phyloP scores from a whole-genome alignment of 2,113 vertebrate genomes.

The Erythrolamprus reginae region DNA sequence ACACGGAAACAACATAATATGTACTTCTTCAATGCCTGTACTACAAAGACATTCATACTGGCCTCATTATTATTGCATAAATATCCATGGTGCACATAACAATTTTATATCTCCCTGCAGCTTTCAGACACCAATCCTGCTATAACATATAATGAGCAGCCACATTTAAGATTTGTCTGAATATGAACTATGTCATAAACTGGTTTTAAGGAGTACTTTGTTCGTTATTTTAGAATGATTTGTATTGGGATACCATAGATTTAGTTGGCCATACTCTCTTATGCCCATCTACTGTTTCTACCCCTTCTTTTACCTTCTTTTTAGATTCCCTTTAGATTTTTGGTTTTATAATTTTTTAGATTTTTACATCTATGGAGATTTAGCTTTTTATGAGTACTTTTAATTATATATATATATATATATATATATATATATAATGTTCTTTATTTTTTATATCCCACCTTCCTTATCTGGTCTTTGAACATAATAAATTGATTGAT shows the following conservation, averaged over 20 bases:
- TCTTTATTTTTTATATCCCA: background rate
- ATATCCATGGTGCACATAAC: background rate
- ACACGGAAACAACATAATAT: background rate
- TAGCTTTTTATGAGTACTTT: background rate
- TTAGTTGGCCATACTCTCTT: background rate
- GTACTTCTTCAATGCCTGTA: background rate
- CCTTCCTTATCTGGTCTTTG: background rate
- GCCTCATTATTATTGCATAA: background rate
- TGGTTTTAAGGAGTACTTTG: background rate
- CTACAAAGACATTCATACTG: background rate
- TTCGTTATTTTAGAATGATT: background rate
- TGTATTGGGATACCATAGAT: background rate
- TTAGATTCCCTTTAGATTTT: background rate
- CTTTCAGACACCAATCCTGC: background rate
- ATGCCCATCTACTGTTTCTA: background rate
- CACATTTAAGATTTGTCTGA: background rate
- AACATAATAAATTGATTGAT: background rate
- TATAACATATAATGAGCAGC: background rate
- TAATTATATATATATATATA: too few relatives aligned
- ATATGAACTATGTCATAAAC: background rate
- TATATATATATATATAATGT: too few relatives aligned
- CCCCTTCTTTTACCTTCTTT: background rate
- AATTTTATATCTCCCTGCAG: background rate
- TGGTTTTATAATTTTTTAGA: background rate
- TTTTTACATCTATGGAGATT: background rate